These are phyloP conservation scores for Actinia equina DNA, from an alignment of 64 coral and sea anemone species.

Conservation along the genomic window DNA sequence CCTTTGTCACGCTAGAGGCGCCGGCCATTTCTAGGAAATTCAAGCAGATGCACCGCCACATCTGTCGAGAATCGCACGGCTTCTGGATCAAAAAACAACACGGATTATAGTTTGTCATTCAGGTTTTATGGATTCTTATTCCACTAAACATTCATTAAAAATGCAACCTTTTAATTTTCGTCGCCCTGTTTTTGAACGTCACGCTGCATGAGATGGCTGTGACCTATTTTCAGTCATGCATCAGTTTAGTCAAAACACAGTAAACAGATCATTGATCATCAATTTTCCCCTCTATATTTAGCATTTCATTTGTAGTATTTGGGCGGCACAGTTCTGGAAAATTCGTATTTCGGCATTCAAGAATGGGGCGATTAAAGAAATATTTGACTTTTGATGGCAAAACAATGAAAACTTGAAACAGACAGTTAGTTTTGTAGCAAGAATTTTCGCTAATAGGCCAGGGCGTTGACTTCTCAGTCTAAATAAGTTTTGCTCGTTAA, in stretches of 20 bases:
- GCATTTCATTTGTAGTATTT: background rate
- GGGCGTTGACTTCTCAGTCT: background rate
- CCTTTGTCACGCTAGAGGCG: background rate
- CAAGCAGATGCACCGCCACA: background rate
- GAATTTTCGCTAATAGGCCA: background rate
- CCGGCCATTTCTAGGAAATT: background rate
- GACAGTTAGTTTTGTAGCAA: background rate
- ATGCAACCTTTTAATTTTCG: background rate
- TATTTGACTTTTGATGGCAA: background rate
- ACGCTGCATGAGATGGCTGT: background rate
- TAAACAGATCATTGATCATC: background rate
- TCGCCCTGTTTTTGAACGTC: background rate
- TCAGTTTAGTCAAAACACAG: background rate
- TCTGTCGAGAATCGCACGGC: background rate
- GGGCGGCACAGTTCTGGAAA: background rate
- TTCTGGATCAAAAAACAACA: background rate
- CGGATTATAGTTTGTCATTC: background rate
- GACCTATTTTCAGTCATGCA: conserved; percentile 3
- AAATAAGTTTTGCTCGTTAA: background rate
- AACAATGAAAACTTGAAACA: background rate
- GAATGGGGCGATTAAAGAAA: background rate
- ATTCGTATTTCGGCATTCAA: background rate
- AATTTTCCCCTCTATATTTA: background rate
- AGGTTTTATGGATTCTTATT: background rate
- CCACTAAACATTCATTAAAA: background rate